phyloP scores from a whole-genome alignment of 2,888 invertebrate species.

The Subacronicta megacephala region DNA sequence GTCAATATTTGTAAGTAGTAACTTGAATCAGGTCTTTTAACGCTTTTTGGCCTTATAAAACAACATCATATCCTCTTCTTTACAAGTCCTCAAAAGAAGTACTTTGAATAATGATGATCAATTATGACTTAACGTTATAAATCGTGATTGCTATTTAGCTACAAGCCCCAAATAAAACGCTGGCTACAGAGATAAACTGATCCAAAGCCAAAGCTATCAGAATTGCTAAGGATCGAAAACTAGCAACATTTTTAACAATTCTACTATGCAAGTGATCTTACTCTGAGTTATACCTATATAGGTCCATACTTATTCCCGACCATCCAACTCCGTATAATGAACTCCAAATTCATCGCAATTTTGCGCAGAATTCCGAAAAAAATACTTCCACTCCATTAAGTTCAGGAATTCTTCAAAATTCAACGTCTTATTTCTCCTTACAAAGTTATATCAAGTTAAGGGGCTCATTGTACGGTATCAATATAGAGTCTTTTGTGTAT shows the following conservation, averaged over 20 bases:
- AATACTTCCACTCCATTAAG: slow-evolving; percentile 43
- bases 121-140: too few relatives aligned
- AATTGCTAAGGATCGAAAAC: too few relatives aligned
- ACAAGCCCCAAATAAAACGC: too few relatives aligned
- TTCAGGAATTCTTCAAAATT: slow-evolving; percentile 37
- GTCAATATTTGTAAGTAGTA: neutral
- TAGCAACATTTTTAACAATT: slow-evolving; percentile 1
- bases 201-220: too few relatives aligned
- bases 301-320: slow-evolving; percentile 11
- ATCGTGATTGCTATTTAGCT: too few relatives aligned
- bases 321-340: slow-evolving; percentile 30
- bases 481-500: slow-evolving; percentile 47
- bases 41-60: too few relatives aligned
- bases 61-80: too few relatives aligned
- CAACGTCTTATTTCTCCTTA: slow-evolving; percentile 23
- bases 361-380: slow-evolving; percentile 33
- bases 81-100: too few relatives aligned
- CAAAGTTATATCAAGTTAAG: slow-evolving; percentile 45
- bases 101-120: too few relatives aligned
- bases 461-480: slow-evolving; percentile 33
- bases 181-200: too few relatives aligned
- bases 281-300: slow-evolving; percentile 22
- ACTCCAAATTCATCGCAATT: slow-evolving; percentile 42
- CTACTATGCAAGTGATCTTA: slow-evolving; percentile 8
- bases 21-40: neutral